Base-by-base conservation (phyloP, 37 sponge, comb jelly and placozoan genomes). In the Amphimedon queenslandica region DNA sequence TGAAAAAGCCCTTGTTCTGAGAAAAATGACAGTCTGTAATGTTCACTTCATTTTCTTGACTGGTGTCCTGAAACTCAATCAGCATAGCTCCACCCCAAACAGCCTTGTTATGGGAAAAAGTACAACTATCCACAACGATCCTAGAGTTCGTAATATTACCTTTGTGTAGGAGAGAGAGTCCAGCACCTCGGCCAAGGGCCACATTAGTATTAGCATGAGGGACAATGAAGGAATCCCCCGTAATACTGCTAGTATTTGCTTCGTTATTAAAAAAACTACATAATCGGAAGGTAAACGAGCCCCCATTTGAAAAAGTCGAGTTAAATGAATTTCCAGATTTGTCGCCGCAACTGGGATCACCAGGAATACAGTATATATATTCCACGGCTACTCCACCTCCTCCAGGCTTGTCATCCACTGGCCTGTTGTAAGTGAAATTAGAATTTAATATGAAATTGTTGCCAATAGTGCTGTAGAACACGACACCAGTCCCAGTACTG, bases 61-160 rank as follows among this genome's bases (percentile, higher is more conserved):
- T 47, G 0, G 20, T 30, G 55, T 82, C 83, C 37, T 75, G 70
- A 69, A 82, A 75, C 35, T 75, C 67, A 24, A 57, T 58, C 57
- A 69, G 57, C 6, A 82, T 27, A 28, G 76, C 83, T 2, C 63
- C 76, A 34, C 83, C 83, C 83, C 83, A 82, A 47, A 75, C 47
- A 11, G 83, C 83, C 21, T 0, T 33, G 64, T 82, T 82, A 58
- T 38, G 10, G 16, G 24, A 11, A 24, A 82, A 75, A 0, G 21
- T 37, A 40, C 70, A 76, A 2, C 57, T 13, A 18, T 5, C 23
- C 10, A 82, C 34, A 2, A 30, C 1, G 30, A 82, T 33, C 2
- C 0, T 35, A 64, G 58, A 69, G 25, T 57, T 57, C 41, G 36
- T 21, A 28, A 76, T 69, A 42, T 67, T 42, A 4, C 83, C 83